Evolutionary conservation across 1,140 invertebrate species (phyloP).

Genomic region (Rhopalosiphum padi): DNA sequence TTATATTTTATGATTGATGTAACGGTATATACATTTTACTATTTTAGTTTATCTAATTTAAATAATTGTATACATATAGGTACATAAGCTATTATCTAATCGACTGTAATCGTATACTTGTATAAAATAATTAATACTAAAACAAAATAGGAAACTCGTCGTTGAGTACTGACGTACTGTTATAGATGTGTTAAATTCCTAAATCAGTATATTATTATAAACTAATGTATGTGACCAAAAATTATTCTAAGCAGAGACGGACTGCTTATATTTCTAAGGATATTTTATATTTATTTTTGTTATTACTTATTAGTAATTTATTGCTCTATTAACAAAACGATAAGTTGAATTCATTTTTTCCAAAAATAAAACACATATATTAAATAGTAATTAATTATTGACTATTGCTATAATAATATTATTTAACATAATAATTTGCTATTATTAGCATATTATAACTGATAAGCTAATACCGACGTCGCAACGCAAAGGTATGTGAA

Average conservation of each 20-base stretch:
- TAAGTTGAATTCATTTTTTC: not conserved
- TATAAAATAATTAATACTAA: no score
- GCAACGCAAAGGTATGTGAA: not conserved
- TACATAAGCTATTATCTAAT: not conserved
- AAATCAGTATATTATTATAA: no score
- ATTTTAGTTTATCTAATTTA: not conserved
- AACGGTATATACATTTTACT: not conserved
- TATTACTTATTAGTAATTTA: no score
- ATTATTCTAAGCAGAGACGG: not conserved
- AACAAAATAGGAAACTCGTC: no score
- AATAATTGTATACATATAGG: not conserved
- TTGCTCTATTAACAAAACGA: no score
- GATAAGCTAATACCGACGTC: not conserved
- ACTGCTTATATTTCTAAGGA: not conserved
- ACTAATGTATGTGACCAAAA: not conserved
- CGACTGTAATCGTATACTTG: not conserved
- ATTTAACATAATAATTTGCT: no score
- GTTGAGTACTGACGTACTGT: no score
- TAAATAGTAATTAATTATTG: no score
- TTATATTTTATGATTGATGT: not conserved
- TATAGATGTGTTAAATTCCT: no score
- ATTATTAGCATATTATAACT: not conserved
- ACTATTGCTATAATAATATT: no score
- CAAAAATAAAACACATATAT: not conserved
- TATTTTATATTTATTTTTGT: not conserved